Evolutionary conservation across 35 echinoderm and acorn worm genomes (phyloP).

Genomic region (Amphiura filiformis): DNA sequence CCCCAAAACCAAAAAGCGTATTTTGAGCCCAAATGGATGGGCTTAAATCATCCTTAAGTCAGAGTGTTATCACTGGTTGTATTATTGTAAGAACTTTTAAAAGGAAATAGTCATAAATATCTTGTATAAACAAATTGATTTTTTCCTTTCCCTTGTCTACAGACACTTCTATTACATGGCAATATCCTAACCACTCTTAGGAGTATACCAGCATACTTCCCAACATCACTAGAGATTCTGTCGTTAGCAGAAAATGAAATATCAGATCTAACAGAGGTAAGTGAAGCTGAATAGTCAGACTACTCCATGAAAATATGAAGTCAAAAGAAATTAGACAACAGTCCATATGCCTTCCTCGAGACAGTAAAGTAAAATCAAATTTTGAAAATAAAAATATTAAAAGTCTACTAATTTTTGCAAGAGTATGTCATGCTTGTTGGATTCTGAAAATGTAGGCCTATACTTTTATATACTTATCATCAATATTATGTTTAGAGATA

Average conservation of each 20-base stretch:
- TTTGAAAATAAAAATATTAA: no score
- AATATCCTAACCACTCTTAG: slow-evolving; percentile 87
- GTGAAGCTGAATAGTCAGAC: no score
- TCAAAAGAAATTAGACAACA: no score
- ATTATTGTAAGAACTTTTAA: neutral
- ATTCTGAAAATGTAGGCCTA: no score
- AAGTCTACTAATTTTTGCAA: no score
- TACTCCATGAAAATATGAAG: neutral
- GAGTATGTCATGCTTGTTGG: no score
- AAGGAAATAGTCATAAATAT: neutral
- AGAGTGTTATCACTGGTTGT: neutral
- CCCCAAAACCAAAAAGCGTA: no score
- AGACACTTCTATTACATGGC: slow-evolving; percentile 93
- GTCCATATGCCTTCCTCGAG: no score
- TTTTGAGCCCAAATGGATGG: no score
- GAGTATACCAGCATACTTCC: slow-evolving; percentile 74
- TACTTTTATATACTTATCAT: no score
- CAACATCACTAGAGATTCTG: slow-evolving; percentile 71
- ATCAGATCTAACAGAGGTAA: slow-evolving; percentile 86
- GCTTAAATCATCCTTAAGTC: neutral
- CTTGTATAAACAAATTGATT: neutral
- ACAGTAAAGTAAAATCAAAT: no score
- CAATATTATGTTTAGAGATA: no score
- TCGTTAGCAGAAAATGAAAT: slow-evolving; percentile 98
- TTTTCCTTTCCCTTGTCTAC: slow-evolving; percentile 1